A percentile compares a stretch with the other conserved stretches of the same genome.
phyloP scores from a whole-genome alignment of 1,140 invertebrate species.

The Phocides pigmalion region DNA sequence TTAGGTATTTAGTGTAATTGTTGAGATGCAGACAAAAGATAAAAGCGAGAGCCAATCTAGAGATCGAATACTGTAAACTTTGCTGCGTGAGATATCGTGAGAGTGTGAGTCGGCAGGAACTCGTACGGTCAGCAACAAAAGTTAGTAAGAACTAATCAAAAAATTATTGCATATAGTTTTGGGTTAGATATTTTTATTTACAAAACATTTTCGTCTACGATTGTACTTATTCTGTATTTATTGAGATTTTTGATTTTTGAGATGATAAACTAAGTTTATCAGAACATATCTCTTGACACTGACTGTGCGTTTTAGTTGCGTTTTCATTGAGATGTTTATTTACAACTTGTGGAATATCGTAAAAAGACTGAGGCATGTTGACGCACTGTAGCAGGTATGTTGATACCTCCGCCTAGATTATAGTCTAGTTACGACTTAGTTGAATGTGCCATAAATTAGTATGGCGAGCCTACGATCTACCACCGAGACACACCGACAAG shows the following conservation, averaged over 20 bases:
- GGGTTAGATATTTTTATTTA: slow-evolving; percentile 24
- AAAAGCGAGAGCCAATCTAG: not conserved
- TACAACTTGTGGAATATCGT: slow-evolving; percentile 19
- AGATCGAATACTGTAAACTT: not conserved
- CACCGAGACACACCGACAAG: slow-evolving; percentile 48
- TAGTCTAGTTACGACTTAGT: slow-evolving; percentile 34
- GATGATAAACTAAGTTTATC: slow-evolving; percentile 32
- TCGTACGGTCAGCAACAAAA: slow-evolving; percentile 19
- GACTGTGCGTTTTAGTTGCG: slow-evolving; percentile 22
- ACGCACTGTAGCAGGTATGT: slow-evolving; percentile 33
- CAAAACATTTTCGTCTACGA: slow-evolving; percentile 21
- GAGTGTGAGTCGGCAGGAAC: not conserved
- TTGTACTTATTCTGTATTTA: slow-evolving; percentile 32
- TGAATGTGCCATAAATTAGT: slow-evolving; percentile 41
- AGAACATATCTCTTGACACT: not conserved
- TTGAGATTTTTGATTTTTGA: slow-evolving; percentile 9
- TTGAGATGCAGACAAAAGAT: not conserved
- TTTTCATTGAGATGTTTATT: slow-evolving; percentile 25
- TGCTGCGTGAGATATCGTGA: not conserved
- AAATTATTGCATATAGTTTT: slow-evolving; percentile 5
- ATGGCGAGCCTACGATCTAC: slow-evolving; percentile 40
- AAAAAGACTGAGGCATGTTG: slow-evolving; percentile 46
- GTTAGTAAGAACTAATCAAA: not conserved
- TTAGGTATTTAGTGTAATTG: slow-evolving; percentile 18
- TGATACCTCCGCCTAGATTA: slow-evolving; percentile 11